Evolutionary conservation across 1,140 invertebrate genomes (phyloP).

Genomic region (Tetramorium simillimum): DNA sequence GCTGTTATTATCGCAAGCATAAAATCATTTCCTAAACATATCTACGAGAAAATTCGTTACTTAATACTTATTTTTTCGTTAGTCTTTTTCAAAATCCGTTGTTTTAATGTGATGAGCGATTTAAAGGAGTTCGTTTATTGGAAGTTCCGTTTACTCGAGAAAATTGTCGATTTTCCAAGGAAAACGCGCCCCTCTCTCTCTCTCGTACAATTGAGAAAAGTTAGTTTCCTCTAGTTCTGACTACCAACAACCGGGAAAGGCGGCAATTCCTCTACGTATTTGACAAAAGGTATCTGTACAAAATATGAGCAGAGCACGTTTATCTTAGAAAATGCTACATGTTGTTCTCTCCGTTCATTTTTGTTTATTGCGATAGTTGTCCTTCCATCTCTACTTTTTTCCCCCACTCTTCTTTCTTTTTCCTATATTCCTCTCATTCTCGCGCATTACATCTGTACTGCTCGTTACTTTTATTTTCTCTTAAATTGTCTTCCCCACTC

Average conservation of each 20-base stretch:
- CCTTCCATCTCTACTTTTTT: neutral
- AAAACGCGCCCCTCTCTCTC: neutral
- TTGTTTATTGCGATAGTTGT: neutral
- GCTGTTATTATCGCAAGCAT: neutral
- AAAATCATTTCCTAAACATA: constrained; percentile 3
- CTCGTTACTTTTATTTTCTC: too few species aligned
- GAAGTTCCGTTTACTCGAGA: neutral
- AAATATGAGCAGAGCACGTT: constrained; percentile 49
- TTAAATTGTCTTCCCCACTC: too few species aligned
- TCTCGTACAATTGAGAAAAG: neutral
- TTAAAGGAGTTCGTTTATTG: neutral
- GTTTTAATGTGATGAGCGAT: neutral
- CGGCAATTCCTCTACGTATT: neutral
- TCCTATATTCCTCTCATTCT: neutral
- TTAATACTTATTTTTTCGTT: neutral
- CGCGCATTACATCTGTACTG: neutral
- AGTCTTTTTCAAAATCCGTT: neutral
- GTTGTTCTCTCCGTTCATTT: constrained; percentile 59
- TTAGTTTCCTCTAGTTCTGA: neutral
- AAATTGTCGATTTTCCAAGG: neutral
- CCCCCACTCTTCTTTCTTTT: too few species aligned
- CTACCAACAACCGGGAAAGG: neutral
- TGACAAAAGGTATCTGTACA: constrained; percentile 38
- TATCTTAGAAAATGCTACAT: constrained; percentile 71
- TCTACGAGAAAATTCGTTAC: neutral